These are phyloP conservation scores for Thryonomys swinderianus DNA, from an alignment of 2,113 vertebrate species.

Conservation along the genomic window DNA sequence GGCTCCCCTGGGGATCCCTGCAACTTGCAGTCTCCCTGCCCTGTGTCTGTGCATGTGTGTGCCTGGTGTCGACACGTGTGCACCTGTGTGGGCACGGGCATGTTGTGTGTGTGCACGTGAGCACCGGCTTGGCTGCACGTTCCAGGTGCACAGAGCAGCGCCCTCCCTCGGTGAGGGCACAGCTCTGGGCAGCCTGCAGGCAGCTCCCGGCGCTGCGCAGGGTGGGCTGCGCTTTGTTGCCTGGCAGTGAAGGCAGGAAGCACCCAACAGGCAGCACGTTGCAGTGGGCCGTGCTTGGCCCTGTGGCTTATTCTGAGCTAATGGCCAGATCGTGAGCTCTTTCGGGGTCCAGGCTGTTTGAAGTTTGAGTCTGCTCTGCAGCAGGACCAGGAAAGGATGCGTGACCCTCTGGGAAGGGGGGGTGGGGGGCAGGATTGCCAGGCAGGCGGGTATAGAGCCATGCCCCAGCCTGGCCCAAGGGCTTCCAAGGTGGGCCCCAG, in stretches of 20 bases:
- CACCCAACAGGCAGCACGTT: slow-evolving; percentile 64
- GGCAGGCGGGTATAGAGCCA: not conserved
- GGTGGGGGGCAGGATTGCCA: not conserved
- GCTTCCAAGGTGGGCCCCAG: not conserved
- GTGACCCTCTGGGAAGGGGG: slow-evolving; percentile 25
- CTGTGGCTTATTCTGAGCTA: slow-evolving; percentile 68
- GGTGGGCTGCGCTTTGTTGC: slow-evolving; percentile 36
- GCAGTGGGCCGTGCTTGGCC: not conserved
- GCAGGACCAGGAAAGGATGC: slow-evolving; percentile 58
- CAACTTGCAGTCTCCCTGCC: slow-evolving; percentile 53
- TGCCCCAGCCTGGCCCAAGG: not conserved
- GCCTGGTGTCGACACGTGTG: not conserved
- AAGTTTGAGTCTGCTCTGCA: slow-evolving; percentile 34
- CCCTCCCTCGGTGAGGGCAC: not conserved
- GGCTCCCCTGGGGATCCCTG: slow-evolving; percentile 77
- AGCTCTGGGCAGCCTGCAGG: slow-evolving; percentile 22
- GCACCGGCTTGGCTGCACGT: not conserved
- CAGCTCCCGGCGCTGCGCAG: slow-evolving; percentile 63
- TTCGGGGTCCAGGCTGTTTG: slow-evolving; percentile 59
- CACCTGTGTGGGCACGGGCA: not conserved
- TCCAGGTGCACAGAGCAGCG: not conserved
- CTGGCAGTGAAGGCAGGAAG: slow-evolving; percentile 70
- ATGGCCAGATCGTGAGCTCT: slow-evolving; percentile 39
- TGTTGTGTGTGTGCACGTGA: not conserved
- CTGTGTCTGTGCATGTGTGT: not conserved